Percentiles rank a stretch among this genome's conserved stretches.
These are phyloP conservation scores for Alexandromys fortis DNA, from an alignment of 2,113 vertebrate genomes.

Conservation along the genomic window DNA sequence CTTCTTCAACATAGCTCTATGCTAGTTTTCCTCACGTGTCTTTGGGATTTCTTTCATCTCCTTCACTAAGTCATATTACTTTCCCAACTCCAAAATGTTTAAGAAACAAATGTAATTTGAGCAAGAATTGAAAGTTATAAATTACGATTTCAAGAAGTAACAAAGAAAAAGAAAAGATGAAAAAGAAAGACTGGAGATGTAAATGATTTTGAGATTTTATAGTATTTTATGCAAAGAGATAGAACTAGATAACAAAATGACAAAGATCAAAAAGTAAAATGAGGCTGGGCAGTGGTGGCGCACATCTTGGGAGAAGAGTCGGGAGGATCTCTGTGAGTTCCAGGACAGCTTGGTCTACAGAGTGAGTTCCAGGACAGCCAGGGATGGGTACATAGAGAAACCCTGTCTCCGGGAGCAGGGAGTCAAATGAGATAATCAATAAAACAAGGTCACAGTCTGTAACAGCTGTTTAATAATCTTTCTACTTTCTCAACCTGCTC, in stretches of 20 bases:
- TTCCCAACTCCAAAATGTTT: background rate
- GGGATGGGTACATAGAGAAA: background rate
- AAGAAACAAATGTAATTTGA: conserved; percentile 6
- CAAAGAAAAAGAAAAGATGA: conserved; percentile 34
- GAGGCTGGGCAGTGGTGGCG: background rate
- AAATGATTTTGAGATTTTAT: background rate
- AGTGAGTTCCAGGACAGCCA: background rate
- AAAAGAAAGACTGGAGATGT: background rate
- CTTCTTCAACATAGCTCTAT: background rate
- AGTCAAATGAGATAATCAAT: conserved; percentile 10
- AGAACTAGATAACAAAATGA: background rate
- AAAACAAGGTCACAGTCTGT: background rate
- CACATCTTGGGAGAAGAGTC: background rate
- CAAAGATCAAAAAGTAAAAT: conserved; percentile 27
- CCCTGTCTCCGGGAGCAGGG: background rate
- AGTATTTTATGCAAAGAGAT: background rate
- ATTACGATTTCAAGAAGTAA: conserved; percentile 35
- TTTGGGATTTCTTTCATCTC: background rate
- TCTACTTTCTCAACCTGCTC: background rate
- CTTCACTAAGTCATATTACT: conserved; percentile 27
- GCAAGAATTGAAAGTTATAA: conserved; percentile 44
- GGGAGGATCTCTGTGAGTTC: background rate
- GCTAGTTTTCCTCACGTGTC: background rate
- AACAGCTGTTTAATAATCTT: conserved; percentile 28
- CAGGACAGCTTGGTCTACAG: background rate